Evolutionary conservation across 2,888 invertebrate species (phyloP).

Genomic region (Zygothrica quintamaculata): DNA sequence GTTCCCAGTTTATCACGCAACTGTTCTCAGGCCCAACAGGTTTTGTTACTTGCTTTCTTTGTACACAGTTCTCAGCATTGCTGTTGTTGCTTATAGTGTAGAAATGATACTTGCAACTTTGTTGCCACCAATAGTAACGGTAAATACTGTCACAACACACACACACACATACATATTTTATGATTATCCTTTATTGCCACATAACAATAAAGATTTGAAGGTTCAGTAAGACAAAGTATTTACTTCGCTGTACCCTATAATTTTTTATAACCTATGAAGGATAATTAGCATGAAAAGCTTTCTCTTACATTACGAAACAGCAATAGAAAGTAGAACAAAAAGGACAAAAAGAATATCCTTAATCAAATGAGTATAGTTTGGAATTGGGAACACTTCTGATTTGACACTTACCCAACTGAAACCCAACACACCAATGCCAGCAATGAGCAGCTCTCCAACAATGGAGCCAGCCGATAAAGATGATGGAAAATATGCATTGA

Average conservation of each 20-base stretch:
- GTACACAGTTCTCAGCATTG: conserved; percentile 7
- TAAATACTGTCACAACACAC: not conserved
- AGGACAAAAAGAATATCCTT: not conserved
- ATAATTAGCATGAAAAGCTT: too few relatives aligned
- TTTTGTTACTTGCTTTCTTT: not conserved
- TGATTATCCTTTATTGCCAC: too few relatives aligned
- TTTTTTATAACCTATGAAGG: too few relatives aligned
- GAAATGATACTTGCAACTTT: conserved; percentile 14
- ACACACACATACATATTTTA: too few relatives aligned
- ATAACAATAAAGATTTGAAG: too few relatives aligned
- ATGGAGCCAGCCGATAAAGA: conserved; percentile 75
- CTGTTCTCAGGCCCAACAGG: conserved; percentile 1
- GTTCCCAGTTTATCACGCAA: not conserved
- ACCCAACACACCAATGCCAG: conserved; percentile 75
- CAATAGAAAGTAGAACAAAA: too few relatives aligned
- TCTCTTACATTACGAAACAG: too few relatives aligned
- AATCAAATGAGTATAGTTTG: not conserved
- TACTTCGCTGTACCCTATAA: too few relatives aligned
- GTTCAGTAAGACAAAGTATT: too few relatives aligned
- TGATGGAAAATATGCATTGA: conserved; percentile 76
- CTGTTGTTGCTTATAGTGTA: conserved; percentile 6
- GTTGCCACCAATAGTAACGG: not conserved
- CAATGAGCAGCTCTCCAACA: conserved; percentile 75
- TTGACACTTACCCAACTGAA: conserved; percentile 77
- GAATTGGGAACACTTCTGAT: not conserved